Evolutionary conservation across 2,113 vertebrate genomes (phyloP).

Genomic region (Phodopus roborovskii): DNA sequence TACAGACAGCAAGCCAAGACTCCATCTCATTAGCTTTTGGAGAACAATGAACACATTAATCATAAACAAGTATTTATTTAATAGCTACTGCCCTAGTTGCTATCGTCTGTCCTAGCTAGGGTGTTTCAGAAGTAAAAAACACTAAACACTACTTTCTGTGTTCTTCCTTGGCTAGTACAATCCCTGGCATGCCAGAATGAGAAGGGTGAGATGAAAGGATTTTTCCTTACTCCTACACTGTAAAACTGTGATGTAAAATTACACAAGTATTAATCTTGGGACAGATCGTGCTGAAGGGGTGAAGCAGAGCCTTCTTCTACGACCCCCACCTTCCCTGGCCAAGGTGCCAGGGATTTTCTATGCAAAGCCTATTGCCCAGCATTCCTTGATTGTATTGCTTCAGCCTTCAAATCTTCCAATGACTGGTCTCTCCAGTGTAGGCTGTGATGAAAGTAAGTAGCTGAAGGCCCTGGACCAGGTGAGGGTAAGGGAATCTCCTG

Average conservation of each 20-base stretch:
- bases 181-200: neutral
- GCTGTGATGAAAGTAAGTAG: neutral
- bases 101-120: neutral
- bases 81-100: neutral
- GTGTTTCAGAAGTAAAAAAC: neutral
- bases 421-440: neutral
- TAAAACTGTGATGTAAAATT: neutral
- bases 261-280: neutral
- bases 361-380: neutral
- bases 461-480: neutral
- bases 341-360: neutral
- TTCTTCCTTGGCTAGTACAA: neutral
- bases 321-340: too few relatives aligned
- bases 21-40: neutral
- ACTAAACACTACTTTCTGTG: neutral
- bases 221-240: neutral
- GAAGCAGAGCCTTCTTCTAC: neutral
- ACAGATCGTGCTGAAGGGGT: neutral
- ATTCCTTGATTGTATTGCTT: neutral
- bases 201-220: neutral
- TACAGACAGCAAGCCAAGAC: neutral
- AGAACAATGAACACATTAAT: neutral
- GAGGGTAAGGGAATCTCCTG: neutral
- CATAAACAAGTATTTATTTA: neutral
- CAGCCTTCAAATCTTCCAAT: rapidly evolving